These are phyloP conservation scores for Ryuthela nishihirai DNA, from an alignment of 2,888 invertebrate species.

Conservation along the genomic window DNA sequence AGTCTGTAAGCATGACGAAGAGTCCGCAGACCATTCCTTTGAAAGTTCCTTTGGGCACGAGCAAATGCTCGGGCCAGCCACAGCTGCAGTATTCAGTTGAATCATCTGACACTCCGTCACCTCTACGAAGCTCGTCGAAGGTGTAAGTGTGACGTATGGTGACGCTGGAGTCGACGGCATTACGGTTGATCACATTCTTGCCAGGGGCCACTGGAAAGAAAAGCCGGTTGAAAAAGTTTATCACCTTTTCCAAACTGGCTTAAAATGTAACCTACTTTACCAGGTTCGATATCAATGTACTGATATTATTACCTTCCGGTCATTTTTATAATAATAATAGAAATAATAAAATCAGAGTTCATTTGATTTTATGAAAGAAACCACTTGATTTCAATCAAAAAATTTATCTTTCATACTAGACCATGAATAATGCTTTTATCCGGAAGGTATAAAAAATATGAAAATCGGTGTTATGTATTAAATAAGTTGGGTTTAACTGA, in stretches of 20 bases:
- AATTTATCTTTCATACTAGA: too few relatives aligned
- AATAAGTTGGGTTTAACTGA: too few relatives aligned
- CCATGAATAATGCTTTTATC: too few relatives aligned
- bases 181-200: conserved; percentile 64
- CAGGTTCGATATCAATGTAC: background rate
- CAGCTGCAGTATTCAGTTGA: conserved; percentile 69
- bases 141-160: conserved; percentile 63
- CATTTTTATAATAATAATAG: too few relatives aligned
- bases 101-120: conserved; percentile 24
- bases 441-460: too few relatives aligned
- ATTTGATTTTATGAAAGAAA: too few relatives aligned
- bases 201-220: conserved; percentile 57
- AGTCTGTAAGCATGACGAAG: conserved; percentile 75
- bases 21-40: conserved; percentile 65
- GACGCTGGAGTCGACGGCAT: conserved; percentile 64
- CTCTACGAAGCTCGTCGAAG: conserved; percentile 64
- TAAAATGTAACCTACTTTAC: background rate
- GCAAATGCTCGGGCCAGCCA: conserved; percentile 80
- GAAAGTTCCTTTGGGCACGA: conserved; percentile 66
- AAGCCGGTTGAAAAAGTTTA: background rate
- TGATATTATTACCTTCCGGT: background rate
- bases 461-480: too few relatives aligned
- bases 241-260: background rate
- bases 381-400: too few relatives aligned
- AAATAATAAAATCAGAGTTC: too few relatives aligned